Conservation (phyloP, 1,140 invertebrate genomes). For the Drosophila sechellia region DNA sequence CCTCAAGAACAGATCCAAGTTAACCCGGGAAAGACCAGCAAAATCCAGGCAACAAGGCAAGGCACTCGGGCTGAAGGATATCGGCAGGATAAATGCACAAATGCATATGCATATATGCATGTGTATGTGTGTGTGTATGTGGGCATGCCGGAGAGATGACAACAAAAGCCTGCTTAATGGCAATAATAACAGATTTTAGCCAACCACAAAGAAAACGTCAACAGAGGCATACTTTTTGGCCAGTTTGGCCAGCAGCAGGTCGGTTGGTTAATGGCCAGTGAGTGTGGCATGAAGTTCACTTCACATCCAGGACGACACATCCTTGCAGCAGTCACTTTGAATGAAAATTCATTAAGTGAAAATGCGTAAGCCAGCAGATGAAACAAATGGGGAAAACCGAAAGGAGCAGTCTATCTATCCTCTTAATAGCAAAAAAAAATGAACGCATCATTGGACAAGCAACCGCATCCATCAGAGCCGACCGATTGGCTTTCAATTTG, state of each 20-base stretch:
- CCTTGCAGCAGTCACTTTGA: constrained; percentile 44
- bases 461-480: not conserved
- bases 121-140: not conserved
- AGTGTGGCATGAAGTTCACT: constrained; percentile 21
- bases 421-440: constrained; percentile 31
- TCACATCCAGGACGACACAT: constrained; percentile 12
- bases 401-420: not conserved
- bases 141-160: not conserved
- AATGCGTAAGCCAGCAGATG: constrained; percentile 27
- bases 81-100: constrained; percentile 11
- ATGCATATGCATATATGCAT: no score
- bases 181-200: constrained; percentile 62
- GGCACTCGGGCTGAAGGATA: constrained; percentile 9
- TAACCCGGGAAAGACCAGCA: constrained; percentile 3
- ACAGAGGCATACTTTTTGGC: constrained; percentile 4
- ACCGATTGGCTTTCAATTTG: constrained; percentile 38
- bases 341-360: constrained; percentile 59
- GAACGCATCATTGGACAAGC: constrained; percentile 21
- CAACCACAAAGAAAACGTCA: constrained; percentile 46
- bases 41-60: not conserved
- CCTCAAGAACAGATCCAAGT: constrained; percentile 3
- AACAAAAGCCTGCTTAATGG: constrained; percentile 58
- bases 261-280: constrained; percentile 36
- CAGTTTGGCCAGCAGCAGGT: constrained; percentile 9
- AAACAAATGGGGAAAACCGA: not conserved